Conservation (phyloP, 2,797 vertebrate genomes). For the Cygnus olor region DNA sequence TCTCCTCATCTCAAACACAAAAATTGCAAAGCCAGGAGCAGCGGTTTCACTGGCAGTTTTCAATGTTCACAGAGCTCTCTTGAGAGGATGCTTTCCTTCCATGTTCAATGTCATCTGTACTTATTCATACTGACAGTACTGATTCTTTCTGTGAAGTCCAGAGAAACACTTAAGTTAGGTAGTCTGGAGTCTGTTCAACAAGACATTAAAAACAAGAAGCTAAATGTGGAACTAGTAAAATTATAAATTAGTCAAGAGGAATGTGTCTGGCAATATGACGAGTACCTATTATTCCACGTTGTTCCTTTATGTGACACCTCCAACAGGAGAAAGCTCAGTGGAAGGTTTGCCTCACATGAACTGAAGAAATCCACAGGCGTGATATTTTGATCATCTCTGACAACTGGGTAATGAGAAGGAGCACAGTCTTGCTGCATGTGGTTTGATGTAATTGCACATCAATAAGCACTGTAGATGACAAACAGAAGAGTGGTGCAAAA, state of each 20-base stretch:
- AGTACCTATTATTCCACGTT: rapidly evolving
- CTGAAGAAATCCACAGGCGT: not conserved
- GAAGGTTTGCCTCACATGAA: not conserved
- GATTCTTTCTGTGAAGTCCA: not conserved
- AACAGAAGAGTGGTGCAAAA: conserved; percentile 39
- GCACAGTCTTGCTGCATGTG: not conserved
- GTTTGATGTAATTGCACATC: not conserved
- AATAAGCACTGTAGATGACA: not conserved
- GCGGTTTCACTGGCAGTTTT: not conserved
- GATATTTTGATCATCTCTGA: not conserved
- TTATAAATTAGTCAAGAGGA: not conserved
- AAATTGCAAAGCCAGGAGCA: not conserved
- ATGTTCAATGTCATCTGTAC: not conserved
- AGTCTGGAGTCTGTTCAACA: not conserved
- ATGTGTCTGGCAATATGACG: not conserved
- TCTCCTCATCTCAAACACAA: not conserved
- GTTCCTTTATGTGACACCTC: rapidly evolving
- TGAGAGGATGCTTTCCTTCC: not conserved
- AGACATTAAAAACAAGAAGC: not conserved
- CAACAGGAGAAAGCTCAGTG: not conserved
- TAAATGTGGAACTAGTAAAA: not conserved
- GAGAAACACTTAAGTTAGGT: not conserved
- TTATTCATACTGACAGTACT: not conserved
- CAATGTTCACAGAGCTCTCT: rapidly evolving
- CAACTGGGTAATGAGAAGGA: not conserved